phyloP scores from a whole-genome alignment of 2,888 invertebrate species.

The Uropetala carovei region DNA sequence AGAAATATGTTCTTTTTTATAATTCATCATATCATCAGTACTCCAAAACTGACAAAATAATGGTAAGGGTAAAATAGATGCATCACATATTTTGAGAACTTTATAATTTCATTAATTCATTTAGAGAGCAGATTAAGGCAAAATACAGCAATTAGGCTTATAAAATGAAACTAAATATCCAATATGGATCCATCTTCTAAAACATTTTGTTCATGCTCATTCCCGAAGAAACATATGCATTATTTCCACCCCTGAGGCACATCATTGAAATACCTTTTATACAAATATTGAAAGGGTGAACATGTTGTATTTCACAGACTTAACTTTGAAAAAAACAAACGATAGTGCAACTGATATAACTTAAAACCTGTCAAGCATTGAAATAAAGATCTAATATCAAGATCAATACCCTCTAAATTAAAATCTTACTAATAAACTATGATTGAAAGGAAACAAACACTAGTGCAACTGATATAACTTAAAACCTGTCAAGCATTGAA shows the following conservation, averaged over 20 bases:
- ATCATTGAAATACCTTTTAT: neutral
- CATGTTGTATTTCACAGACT: neutral
- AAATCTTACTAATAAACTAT: neutral
- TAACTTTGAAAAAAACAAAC: neutral
- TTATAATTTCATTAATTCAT: neutral
- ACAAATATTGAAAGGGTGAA: neutral
- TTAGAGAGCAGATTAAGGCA: neutral
- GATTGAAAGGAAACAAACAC: neutral
- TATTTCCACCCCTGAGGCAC: neutral
- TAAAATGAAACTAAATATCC: neutral
- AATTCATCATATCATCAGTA: too few species aligned
- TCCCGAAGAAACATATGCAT: neutral
- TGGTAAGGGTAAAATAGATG: neutral
- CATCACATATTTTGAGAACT: neutral
- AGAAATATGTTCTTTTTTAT: too few species aligned
- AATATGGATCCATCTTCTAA: slow-evolving; percentile 32
- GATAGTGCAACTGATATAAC: neutral
- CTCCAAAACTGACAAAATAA: neutral
- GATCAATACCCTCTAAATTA: neutral
- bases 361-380: neutral
- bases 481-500: neutral
- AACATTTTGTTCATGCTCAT: neutral
- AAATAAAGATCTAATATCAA: neutral
- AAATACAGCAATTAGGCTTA: neutral
- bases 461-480: neutral